Evolutionary conservation across 92 coral and sea anemone genomes (phyloP), one percentile per base, ranked within the genome.

Genomic region (Siderastrea siderea): DNA sequence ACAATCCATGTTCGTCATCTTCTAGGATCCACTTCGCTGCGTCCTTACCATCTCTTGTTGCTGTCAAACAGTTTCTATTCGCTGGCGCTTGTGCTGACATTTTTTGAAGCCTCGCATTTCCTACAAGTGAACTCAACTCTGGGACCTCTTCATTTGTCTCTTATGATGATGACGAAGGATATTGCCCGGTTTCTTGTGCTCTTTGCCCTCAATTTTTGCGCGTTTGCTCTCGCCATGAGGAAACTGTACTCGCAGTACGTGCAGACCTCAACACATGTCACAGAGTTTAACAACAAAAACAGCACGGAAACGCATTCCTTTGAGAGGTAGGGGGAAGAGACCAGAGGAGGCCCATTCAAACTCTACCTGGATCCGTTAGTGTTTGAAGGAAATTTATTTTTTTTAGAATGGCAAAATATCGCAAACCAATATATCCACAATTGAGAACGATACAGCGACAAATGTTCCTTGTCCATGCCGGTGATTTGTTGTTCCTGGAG

Each of bases 131-230:
- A 93, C 80, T 92, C 92, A 16, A 79, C 90, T 4, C 77, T 96
- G 17, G 99, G 99, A 9, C 99, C 99, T 0, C 86, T 96, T 70
- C 96, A 96, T 54, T 80, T 96, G 47, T 96, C 99, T 5, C 88
- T 96, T 16, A 86, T 92, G 83, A 84, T 79, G 58, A 96, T 96
- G 99, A 88, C 84, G 16, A 92, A 66, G 17, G 99, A 96, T 61
- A 86, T 94, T 47, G 13, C 88, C 77, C 89, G 95, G 89, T 96
- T 96, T 82, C 79, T 96, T 62, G 26, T 88, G 13, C 88, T 96
- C 54, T 94, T 94, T 73, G 59, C 87, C 73, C 74, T 94, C 48
- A 77, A 90, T 61, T 81, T 89, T 77, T 68, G 93, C 16, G 93
- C 98, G 52, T 96, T 96, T 74, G 93, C 93, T 9, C 60, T 96